Evolutionary conservation across 2,797 vertebrate species (phyloP), one percentile per base, ranked within the genome.

Genomic region (Microtus agrestis): DNA sequence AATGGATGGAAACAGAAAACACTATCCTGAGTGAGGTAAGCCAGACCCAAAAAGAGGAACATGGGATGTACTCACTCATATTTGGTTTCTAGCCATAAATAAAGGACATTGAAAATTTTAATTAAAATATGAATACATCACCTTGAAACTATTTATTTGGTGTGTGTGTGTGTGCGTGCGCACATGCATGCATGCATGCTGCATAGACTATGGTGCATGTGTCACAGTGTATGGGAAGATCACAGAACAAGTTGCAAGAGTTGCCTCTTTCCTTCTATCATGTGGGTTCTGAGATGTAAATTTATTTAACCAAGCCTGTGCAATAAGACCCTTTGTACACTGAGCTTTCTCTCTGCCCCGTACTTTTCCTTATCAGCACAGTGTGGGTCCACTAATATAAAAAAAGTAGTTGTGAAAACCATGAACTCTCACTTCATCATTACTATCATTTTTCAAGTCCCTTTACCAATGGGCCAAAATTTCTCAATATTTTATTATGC

Each of bases 381-480:
- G 37, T 85, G 27, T n/a, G 71, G 13, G 27, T 82, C 1, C 89
- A 63, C 81, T 48, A 85, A 91, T 82, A 81, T 73, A 94, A n/a
- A n/a, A n/a, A n/a, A n/a, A n/a, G n/a, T 88, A 17, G 5, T 12
- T 27, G 6, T 69, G 77, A 40, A 9, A 63, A 78, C 4, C 12
- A 86, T 59, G 46, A 56, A 89, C 25, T 95, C n/a, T 92, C 19
- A 31, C 29, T 23, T 91, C 86, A 76, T 5, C n/a, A 93, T 94
- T 40, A 21, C 11, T 87, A 43, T 93, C 3, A 25, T 87, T 95
- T 87, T 80, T 65, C 65, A 79, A 23, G 14, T 86, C 4, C 31
- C 31, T 46, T 95, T 23, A 34, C 59, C 82, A 92, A 76, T 94
- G 25, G 2, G 85, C 34, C 87, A 71, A 87, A 92, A 80, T 6